Evolutionary conservation across 2,888 invertebrate genomes (phyloP).

Genomic region (Andrena chrysosceles): DNA sequence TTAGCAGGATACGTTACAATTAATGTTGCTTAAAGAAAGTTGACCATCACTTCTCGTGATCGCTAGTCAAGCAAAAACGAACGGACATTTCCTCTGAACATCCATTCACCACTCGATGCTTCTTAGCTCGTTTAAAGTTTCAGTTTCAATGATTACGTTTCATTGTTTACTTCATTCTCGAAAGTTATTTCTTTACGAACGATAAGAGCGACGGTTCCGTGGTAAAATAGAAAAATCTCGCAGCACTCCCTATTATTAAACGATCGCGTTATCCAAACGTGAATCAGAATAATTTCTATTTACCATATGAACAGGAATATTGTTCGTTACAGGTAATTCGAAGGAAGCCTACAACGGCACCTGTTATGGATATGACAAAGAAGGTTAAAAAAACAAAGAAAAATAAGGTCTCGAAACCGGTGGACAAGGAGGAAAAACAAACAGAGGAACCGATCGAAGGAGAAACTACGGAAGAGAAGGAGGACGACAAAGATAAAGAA

Average conservation of each 20-base stretch:
- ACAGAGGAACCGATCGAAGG: background rate
- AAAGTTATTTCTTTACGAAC: background rate
- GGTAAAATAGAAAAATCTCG: too few species aligned
- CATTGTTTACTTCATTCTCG: background rate
- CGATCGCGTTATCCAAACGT: too few species aligned
- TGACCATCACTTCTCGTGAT: background rate
- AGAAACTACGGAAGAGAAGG: background rate
- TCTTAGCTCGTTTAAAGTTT: too few species aligned
- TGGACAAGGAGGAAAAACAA: background rate
- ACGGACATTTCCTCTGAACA: background rate
- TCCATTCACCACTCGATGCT: background rate
- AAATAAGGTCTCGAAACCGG: background rate
- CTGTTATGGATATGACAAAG: background rate
- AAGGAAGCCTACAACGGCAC: conserved; percentile 6
- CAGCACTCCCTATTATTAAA: too few species aligned
- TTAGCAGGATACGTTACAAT: background rate
- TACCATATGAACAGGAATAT: too few species aligned
- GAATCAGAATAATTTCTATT: too few species aligned
- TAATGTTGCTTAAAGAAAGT: background rate
- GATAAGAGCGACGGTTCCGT: background rate
- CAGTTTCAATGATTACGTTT: too few species aligned
- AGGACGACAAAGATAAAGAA: background rate
- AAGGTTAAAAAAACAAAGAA: background rate
- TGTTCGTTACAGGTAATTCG: conserved; percentile 18
- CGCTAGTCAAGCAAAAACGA: background rate